phyloP scores from a whole-genome alignment of 1,140 invertebrate species.

The Platyura marginata region DNA sequence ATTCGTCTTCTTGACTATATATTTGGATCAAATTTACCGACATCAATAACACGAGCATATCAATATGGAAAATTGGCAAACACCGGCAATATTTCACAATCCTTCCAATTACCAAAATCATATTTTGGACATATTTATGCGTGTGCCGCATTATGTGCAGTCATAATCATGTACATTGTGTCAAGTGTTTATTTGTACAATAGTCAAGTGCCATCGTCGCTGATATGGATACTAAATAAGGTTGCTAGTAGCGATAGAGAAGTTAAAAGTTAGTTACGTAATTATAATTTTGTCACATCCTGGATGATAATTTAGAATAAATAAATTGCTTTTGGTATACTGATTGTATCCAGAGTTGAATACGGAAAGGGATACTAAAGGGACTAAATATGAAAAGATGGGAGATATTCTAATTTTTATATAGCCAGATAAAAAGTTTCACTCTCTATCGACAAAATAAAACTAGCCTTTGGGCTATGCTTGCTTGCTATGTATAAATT shows the following conservation, averaged over 20 bases:
- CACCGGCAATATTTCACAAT: slow-evolving; percentile 27
- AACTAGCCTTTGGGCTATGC: too few species aligned
- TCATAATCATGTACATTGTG: slow-evolving; percentile 27
- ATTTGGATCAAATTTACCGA: slow-evolving; percentile 40
- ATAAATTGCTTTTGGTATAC: too few species aligned
- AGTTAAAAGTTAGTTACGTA: slow-evolving; percentile 33
- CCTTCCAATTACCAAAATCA: slow-evolving; percentile 48
- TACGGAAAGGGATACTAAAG: too few species aligned
- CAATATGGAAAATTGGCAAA: slow-evolving; percentile 48
- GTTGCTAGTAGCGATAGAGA: slow-evolving; percentile 27
- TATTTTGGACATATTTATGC: slow-evolving; percentile 59
- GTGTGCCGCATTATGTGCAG: slow-evolving; percentile 34
- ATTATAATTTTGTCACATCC: too few species aligned
- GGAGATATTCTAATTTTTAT: too few species aligned
- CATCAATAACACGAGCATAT: slow-evolving; percentile 35
- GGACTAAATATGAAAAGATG: too few species aligned
- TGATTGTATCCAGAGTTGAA: too few species aligned
- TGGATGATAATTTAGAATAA: too few species aligned
- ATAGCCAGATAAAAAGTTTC: too few species aligned
- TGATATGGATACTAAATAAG: slow-evolving; percentile 28
- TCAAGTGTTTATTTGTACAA: slow-evolving; percentile 28
- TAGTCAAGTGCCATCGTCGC: slow-evolving; percentile 22
- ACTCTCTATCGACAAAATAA: too few species aligned
- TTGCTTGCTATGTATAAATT: too few species aligned
- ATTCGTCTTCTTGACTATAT: slow-evolving; percentile 36